Percentiles rank a stretch among this genome's conserved stretches.
These are phyloP conservation scores for Drosophila trapezifrons DNA, from an alignment of 1,140 invertebrate genomes.

Conservation along the genomic window DNA sequence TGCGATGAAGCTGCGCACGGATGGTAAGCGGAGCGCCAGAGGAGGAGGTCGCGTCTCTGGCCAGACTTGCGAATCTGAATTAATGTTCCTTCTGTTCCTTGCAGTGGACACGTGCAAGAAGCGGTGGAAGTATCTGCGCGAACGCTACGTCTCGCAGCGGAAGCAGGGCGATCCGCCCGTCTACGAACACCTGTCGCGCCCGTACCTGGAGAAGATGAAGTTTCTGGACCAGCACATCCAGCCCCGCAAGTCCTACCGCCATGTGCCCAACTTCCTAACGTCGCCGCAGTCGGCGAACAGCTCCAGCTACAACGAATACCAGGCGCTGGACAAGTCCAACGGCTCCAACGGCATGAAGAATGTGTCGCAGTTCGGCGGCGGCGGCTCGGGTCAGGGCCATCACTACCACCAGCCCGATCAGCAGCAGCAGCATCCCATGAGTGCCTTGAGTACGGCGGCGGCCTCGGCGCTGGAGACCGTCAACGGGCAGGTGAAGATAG, in stretches of 20 bases:
- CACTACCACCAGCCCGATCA: constrained; percentile 73
- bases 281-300: constrained; percentile 79
- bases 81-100: constrained; percentile 7
- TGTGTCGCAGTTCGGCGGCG: constrained; percentile 56
- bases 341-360: constrained; percentile 65
- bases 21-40: constrained; percentile 61
- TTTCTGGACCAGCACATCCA: constrained; percentile 83
- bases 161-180: constrained; percentile 81
- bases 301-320: constrained; percentile 78
- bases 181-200: constrained; percentile 81
- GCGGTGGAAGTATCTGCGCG: constrained; percentile 83
- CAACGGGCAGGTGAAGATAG: constrained; percentile 77
- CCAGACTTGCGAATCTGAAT: constrained; percentile 6
- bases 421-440: constrained; percentile 67
- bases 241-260: constrained; percentile 80
- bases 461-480: constrained; percentile 66
- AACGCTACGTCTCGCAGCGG: constrained; percentile 81
- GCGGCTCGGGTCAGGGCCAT: constrained; percentile 49
- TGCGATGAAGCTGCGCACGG: constrained; percentile 74
- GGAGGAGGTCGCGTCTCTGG: constrained; percentile 8
- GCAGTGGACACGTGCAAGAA: constrained; percentile 83
- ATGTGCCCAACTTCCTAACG: constrained; percentile 78
- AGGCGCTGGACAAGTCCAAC: constrained; percentile 78
- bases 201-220: constrained; percentile 84
- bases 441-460: constrained; percentile 64